Evolutionary conservation across 2,888 invertebrate genomes (phyloP), one percentile per base, ranked within the genome.

Genomic region (Lordiphosa andalusiaca): DNA sequence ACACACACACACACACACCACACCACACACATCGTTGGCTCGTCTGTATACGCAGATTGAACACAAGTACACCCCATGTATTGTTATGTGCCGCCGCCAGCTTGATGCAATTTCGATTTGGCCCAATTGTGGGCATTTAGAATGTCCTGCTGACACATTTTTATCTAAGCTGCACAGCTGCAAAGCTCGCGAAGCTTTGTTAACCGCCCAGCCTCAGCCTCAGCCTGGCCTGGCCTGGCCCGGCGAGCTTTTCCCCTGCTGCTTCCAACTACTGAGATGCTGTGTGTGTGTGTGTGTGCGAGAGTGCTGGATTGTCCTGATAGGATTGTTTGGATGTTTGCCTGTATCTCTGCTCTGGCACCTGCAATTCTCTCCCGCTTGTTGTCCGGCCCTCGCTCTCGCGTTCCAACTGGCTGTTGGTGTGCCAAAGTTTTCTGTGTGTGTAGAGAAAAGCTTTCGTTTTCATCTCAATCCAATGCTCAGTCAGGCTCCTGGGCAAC

Each of bases 401-500:
- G 71, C 71, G 60, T 67, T 69, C 36, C 48, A 50, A 35, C 33
- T 30, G 44, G 35, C 48, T 56, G 59, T 2, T 16, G 16, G 16
- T 58, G 56, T 58, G 49, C 53, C 49, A 59, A 63, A 55, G 67
- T 71, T n/a, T n/a, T n/a, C n/a, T 63, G 57, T 73, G 65, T 70
- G 68, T 80, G 62, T 72, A 74, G 82, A 84, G 68, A 74, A 77
- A 72, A 80, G 78, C 78, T 80, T 80, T 84, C 66, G 55, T 71
- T 84, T 78, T 78, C 69, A 78, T 84, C 81, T 78, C 69, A 67
- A 61, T 84, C 69, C 46, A 77, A 69, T 67, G 84, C 72, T 77
- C 81, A 73, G 78, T 77, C 81, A 73, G 78, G 82, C 78, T 81
- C 80, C 80, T 77, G 84, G 80, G 80, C 80, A 80, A 80, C 84